Percentiles rank a stretch among this genome's conserved stretches.
Evolutionary conservation across 2,113 vertebrate genomes (phyloP).

Genomic region (Marcusenius ussheri): DNA sequence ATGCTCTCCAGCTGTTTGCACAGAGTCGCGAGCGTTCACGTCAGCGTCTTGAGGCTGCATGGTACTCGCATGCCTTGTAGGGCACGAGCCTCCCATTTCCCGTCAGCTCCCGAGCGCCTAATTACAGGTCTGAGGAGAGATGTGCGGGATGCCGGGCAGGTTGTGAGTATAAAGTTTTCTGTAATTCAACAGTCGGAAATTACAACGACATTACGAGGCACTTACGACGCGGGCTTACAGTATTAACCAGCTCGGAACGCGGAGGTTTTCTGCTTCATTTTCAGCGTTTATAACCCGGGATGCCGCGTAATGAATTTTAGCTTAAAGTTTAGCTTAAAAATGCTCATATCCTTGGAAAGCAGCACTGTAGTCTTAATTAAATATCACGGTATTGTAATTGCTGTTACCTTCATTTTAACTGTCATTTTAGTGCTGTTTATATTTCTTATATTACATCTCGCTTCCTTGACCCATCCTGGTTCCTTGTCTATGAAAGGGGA

Average conservation of each 20-base stretch:
- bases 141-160: neutral
- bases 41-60: neutral
- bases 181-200: constrained; percentile 19
- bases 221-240: neutral
- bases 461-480: neutral
- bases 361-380: constrained; percentile 10
- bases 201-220: neutral
- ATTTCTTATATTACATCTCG: neutral
- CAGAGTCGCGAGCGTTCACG: neutral
- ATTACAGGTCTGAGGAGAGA: neutral
- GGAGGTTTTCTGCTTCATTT: constrained; percentile 9
- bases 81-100: neutral
- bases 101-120: neutral
- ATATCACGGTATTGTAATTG: constrained; percentile 5
- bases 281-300: constrained; percentile 16
- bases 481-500: neutral
- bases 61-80: neutral
- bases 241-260: neutral
- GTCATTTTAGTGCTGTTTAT: neutral
- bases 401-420: constrained; percentile 9
- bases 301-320: constrained; percentile 13
- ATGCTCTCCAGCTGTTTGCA: neutral
- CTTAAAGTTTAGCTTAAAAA: constrained; percentile 11
- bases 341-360: neutral
- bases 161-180: neutral